Evolutionary conservation across 2,888 invertebrate species (phyloP).

Genomic region (Cordilura impudica): DNA sequence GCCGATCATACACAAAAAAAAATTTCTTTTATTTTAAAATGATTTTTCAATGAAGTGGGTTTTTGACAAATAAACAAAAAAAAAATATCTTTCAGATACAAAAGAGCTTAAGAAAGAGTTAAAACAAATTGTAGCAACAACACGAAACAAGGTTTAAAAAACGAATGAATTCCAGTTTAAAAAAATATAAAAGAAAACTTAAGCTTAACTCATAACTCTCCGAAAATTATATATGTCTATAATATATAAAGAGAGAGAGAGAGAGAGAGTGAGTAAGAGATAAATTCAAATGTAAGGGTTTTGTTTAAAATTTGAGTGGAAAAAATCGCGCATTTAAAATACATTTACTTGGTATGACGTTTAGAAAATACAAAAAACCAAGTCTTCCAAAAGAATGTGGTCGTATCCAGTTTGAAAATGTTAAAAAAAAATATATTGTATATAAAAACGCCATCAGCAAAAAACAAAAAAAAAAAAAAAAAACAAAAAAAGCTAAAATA

Average conservation of each 20-base stretch:
- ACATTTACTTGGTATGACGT: slow-evolving; percentile 45
- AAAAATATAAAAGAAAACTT: slow-evolving; percentile 27
- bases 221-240: slow-evolving; percentile 9
- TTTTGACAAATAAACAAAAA: not conserved
- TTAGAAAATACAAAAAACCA: slow-evolving; percentile 32
- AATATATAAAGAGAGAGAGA: slow-evolving; percentile 29
- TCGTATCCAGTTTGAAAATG: slow-evolving; percentile 59
- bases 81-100: slow-evolving; percentile 42
- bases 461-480: slow-evolving; percentile 21
- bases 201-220: slow-evolving; percentile 17
- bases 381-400: slow-evolving; percentile 62
- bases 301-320: slow-evolving; percentile 14
- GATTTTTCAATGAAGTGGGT: slow-evolving; percentile 31
- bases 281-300: not conserved
- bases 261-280: no score
- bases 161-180: slow-evolving; percentile 59
- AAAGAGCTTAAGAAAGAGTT: slow-evolving; percentile 4
- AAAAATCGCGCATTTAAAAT: slow-evolving; percentile 45
- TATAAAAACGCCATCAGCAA: slow-evolving; percentile 45
- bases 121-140: slow-evolving; percentile 25
- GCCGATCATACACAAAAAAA: slow-evolving; percentile 5
- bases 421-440: slow-evolving; percentile 24
- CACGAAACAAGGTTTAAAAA: slow-evolving; percentile 43
- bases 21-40: not conserved
- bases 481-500: slow-evolving; percentile 18